Base-by-base conservation (phyloP, 2,797 vertebrate species). In the Sciurus vulgaris region DNA sequence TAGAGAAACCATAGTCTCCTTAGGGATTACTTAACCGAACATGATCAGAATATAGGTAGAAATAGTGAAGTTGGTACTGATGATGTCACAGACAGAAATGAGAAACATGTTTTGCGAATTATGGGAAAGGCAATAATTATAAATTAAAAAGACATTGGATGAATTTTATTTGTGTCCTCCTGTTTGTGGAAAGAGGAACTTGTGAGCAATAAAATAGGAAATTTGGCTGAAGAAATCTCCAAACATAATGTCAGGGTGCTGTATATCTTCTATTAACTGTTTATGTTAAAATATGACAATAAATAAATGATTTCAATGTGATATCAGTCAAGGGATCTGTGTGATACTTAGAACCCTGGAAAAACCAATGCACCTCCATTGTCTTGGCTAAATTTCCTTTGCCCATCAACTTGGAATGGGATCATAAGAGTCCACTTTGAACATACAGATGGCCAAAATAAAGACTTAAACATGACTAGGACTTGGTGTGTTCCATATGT, bases 251-350 rank as follows among this genome's bases (percentile, higher is more conserved):
- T 73, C 18, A 30, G 5, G 7, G 28, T 30, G 5, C 7, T 38
- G 5, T 49, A 2, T 2, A 26, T 9, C 10, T 28, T 22, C 14
- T 35, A 0, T 20, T 26, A 4, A 5, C 30, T 73, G 11, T 33
- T 63, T 47, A 12, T 18, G 28, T 24, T 61, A 59, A 82, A 91
- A 91, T 35, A 10, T 59, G 13, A 33, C 7, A 56, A 54, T 7
- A 38, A 5, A 78, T 28, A 44, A 72, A 81, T 30, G 20, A 69
- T 28, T 41, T 24, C 6, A 41, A 72, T 26, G 59, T 61, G 59
- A 26, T 22, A 59, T 59, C 9, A 59, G 56, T 26, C 56, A 59
- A 26, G 24, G 56, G 24, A 26, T 26, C 18, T 63, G 3, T 28
- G 12, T 41, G 22, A 76, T 41, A 11, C 17, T 20, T 11, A 12